Evolutionary conservation across 2,797 vertebrate species (phyloP), one percentile per base, ranked within the genome.

Genomic region (Oreochromis mossambicus): DNA sequence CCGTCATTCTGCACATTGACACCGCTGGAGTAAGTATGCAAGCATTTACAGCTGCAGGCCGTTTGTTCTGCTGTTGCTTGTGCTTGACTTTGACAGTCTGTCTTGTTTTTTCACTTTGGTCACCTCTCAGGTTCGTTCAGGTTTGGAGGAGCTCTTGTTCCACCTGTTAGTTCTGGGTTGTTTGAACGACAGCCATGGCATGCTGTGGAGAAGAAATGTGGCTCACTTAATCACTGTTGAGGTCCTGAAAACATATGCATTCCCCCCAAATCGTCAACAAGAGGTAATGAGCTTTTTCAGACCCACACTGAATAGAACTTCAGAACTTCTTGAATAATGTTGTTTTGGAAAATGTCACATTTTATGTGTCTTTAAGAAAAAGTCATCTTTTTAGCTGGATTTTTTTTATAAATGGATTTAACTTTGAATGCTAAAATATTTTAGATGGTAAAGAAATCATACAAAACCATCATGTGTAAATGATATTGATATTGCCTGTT

Each of bases 131-230:
- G 96, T 97, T 32, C 83, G 79, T n/a, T 91, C 87, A 26, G 96
- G 96, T 56, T 86, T 97, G 79, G 95, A 96, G 54, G 95, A 96
- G 90, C 94, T 97, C 77, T 91, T 97, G 17, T 96, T 97, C 81
- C 92, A 88, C 73, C 81, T 97, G 14, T 78, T 96, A 3, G 81
- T 97, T 58, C 89, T 97, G 78, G 95, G 96, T 2, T 96, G 95
- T 89, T 83, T 97, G 84, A 95, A 92, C 21, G 91, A 96, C 82
- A 94, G 93, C 19, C 88, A 95, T 3, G 96, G 97, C n/a, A 88
- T 87, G 50, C 83, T 97, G 52, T 97, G 96, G 97, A 96, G 96
- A 83, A 95, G 95, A 77, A 96, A 94, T 76, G n/a, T 29, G 14
- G 81, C 92, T 70, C 96, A 97, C 21, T 79, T 97, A 82, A 94